Percentiles rank a stretch among this genome's conserved stretches.
Conservation (phyloP, 2,113 vertebrate genomes). For the Myotis brandtii region DNA sequence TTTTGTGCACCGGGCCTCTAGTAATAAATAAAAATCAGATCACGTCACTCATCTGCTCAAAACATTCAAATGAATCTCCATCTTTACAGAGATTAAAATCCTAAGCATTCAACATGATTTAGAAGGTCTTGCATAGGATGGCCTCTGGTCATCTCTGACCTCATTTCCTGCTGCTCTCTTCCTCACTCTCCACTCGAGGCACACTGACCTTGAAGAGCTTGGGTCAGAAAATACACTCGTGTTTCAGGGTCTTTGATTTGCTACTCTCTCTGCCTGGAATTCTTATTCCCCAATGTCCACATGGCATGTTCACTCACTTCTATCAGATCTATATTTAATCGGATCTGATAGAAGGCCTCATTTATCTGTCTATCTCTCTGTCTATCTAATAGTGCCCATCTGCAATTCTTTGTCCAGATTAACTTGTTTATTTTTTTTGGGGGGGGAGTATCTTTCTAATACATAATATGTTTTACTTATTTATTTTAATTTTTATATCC, state of each 20-base stretch:
- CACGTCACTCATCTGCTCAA: background rate
- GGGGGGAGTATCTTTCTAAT: background rate
- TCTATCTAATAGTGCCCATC: background rate
- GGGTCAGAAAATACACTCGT: background rate
- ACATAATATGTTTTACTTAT: background rate
- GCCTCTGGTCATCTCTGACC: background rate
- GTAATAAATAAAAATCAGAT: background rate
- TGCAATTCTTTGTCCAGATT: background rate
- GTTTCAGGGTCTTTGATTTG: background rate
- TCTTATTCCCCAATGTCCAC: background rate
- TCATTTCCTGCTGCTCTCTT: background rate
- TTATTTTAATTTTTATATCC: background rate
- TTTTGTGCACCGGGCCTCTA: too few species aligned
- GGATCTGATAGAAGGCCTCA: background rate
- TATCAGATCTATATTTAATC: background rate
- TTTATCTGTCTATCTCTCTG: background rate
- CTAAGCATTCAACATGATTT: background rate
- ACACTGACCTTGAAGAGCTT: background rate
- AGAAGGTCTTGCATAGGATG: fast-evolving
- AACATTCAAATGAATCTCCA: background rate
- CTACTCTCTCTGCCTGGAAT: background rate
- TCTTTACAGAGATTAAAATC: background rate
- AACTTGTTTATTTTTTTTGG: background rate
- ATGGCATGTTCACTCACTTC: background rate
- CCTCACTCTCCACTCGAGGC: background rate